Conservation (phyloP, 1,140 invertebrate species). For the Helicoverpa zea region DNA sequence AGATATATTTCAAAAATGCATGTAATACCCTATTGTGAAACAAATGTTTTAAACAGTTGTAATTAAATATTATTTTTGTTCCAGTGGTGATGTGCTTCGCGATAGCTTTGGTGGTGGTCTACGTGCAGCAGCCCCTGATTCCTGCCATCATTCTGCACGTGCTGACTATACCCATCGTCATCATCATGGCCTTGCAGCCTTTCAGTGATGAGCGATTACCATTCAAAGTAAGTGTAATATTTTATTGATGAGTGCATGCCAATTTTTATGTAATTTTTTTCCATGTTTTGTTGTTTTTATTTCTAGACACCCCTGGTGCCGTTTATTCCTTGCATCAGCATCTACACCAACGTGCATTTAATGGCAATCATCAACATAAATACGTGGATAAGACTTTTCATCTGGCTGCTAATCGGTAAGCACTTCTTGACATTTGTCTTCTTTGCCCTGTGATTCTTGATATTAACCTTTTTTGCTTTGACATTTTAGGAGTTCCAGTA, state of each 20-base stretch:
- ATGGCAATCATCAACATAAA: constrained; percentile 93
- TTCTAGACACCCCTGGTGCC: constrained; percentile 95
- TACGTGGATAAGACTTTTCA: constrained; percentile 94
- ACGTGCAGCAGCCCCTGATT: constrained; percentile 54
- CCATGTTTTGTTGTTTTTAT: not conserved
- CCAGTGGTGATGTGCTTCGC: constrained; percentile 64
- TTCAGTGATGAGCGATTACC: constrained; percentile 64
- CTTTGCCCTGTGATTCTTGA: too few relatives aligned
- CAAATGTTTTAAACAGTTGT: not conserved
- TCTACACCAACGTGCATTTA: constrained; percentile 94
- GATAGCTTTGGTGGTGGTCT: constrained; percentile 56
- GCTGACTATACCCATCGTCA: constrained; percentile 56
- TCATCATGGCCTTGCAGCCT: constrained; percentile 68
- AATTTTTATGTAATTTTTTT: too few relatives aligned
- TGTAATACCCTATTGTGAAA: too few relatives aligned
- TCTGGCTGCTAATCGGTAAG: constrained; percentile 92
- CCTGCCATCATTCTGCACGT: constrained; percentile 57
- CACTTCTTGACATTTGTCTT: not conserved
- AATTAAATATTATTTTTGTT: constrained; percentile 46
- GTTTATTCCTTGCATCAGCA: constrained; percentile 93
- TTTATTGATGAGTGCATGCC: not conserved
- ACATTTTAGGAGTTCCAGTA: constrained; percentile 75
- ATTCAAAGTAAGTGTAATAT: constrained; percentile 67
- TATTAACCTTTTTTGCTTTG: not conserved
- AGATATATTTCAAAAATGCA: too few relatives aligned